phyloP scores from a whole-genome alignment of 1,140 invertebrate genomes.

The Wiebesia pumilae region DNA sequence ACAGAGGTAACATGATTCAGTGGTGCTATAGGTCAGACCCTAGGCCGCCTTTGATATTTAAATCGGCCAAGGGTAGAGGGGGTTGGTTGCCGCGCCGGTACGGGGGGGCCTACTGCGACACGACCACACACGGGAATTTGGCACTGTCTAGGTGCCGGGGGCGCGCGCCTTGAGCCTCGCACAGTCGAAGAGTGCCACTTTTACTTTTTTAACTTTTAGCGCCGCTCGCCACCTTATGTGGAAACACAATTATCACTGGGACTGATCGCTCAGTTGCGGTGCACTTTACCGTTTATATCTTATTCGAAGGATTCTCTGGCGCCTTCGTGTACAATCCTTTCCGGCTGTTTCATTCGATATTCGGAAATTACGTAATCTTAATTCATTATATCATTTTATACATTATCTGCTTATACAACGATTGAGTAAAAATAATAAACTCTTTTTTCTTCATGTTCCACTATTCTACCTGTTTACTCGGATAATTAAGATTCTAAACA shows the following conservation, averaged over 20 bases:
- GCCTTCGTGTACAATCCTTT: background rate
- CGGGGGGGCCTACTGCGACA: constrained; percentile 32
- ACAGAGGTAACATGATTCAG: constrained; percentile 75
- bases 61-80: constrained; percentile 64
- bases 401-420: too few species aligned
- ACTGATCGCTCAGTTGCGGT: constrained; percentile 18
- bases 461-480: too few species aligned
- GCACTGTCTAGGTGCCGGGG: constrained; percentile 56
- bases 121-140: constrained; percentile 69
- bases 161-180: constrained; percentile 52
- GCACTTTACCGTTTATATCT: constrained; percentile 27
- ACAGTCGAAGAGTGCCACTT: constrained; percentile 31
- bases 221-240: constrained; percentile 52
- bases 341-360: background rate
- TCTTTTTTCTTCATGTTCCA: too few species aligned
- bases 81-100: constrained; percentile 2
- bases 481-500: too few species aligned
- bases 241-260: constrained; percentile 51
- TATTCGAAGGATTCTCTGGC: constrained; percentile 18
- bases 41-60: constrained; percentile 76
- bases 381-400: background rate
- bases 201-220: constrained; percentile 50
- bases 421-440: too few species aligned
- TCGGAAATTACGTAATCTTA: background rate
- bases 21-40: constrained; percentile 74